A percentile compares a stretch with the other conserved stretches of the same genome.
phyloP scores from a whole-genome alignment of 2,888 invertebrate species.

The Notodonta ziczac region DNA sequence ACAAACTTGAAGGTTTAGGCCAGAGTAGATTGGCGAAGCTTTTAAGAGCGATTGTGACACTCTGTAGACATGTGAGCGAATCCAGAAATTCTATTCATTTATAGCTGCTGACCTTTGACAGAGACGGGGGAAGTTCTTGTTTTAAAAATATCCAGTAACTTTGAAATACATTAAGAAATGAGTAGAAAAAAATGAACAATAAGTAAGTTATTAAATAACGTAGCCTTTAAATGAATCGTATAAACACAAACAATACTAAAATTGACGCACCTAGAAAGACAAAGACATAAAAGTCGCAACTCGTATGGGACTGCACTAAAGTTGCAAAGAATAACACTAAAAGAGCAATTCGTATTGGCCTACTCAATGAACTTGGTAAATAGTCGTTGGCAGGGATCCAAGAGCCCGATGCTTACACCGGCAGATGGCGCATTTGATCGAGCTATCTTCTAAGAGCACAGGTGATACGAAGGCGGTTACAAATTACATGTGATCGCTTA shows the following conservation, averaged over 20 bases:
- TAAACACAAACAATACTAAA: neutral
- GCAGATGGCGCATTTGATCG: conserved; percentile 46
- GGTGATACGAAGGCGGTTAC: conserved; percentile 31
- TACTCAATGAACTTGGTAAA: conserved; percentile 67
- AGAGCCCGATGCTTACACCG: conserved; percentile 45
- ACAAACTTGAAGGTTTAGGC: conserved; percentile 35
- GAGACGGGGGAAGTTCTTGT: no score
- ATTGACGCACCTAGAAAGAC: neutral
- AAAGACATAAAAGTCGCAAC: neutral
- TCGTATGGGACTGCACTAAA: conserved; percentile 27
- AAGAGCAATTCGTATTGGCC: conserved; percentile 51
- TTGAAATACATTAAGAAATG: no score
- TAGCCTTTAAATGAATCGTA: neutral
- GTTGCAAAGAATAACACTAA: conserved; percentile 51
- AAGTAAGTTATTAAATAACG: no score
- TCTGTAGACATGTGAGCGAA: neutral
- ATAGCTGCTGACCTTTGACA: neutral
- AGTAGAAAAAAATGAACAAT: no score
- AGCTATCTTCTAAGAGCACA: conserved; percentile 16
- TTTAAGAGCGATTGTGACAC: conserved; percentile 29
- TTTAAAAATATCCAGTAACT: no score
- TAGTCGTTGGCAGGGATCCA: conserved; percentile 61
- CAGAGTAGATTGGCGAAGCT: conserved; percentile 36
- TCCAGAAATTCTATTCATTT: neutral
- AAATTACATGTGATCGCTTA: conserved; percentile 26